These are phyloP conservation scores for Micrastur ruficollis DNA, from an alignment of 2,797 vertebrate genomes.

Conservation along the genomic window DNA sequence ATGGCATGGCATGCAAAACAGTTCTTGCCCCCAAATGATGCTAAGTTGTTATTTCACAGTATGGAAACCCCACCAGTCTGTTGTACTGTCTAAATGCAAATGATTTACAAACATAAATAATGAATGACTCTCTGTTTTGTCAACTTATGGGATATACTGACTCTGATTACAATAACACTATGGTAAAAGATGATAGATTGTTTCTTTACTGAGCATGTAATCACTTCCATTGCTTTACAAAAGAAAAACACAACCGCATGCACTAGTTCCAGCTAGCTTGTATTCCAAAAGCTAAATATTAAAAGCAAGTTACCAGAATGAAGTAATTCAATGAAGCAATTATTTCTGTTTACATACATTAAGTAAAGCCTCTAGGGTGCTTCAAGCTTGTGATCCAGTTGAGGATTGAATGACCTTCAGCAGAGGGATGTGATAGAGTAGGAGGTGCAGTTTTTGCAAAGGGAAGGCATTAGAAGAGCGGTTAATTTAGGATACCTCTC, in stretches of 20 bases:
- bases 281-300: not conserved
- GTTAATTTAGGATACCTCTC: not conserved
- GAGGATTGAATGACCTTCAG: not conserved
- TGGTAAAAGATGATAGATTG: not conserved
- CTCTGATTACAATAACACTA: not conserved
- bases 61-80: not conserved
- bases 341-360: not conserved
- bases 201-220: not conserved
- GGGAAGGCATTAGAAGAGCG: not conserved
- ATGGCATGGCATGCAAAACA: not conserved
- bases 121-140: not conserved
- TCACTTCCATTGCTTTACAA: not conserved
- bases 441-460: not conserved
- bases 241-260: not conserved
- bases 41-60: not conserved
- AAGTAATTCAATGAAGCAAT: not conserved
- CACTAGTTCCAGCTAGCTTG: not conserved
- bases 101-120: constrained; percentile 17
- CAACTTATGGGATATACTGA: not conserved
- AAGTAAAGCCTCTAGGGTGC: not conserved
- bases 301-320: not conserved
- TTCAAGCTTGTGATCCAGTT: not conserved
- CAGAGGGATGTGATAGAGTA: not conserved
- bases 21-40: not conserved
- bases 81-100: constrained; percentile 11